Evolutionary conservation across 2,797 vertebrate species (phyloP).

Genomic region (Sebastes matsubarae): DNA sequence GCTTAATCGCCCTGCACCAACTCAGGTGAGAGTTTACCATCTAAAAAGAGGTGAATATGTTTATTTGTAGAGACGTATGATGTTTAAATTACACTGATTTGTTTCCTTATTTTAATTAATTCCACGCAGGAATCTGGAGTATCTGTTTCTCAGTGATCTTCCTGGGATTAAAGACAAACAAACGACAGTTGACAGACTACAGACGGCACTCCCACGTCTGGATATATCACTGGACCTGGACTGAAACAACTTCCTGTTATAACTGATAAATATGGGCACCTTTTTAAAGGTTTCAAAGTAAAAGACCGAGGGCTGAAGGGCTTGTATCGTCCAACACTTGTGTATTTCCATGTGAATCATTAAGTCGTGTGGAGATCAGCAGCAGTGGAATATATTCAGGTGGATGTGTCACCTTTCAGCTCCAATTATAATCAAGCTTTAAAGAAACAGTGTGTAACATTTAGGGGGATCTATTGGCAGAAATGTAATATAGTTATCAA

Average conservation of each 20-base stretch:
- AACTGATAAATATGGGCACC: background rate
- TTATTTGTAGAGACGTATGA: no score
- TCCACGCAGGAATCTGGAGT: conserved; percentile 88
- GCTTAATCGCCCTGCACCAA: conserved; percentile 87
- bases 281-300: background rate
- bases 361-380: background rate
- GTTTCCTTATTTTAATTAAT: background rate
- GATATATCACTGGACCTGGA: conserved; percentile 86
- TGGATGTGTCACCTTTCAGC: background rate
- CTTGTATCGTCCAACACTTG: background rate
- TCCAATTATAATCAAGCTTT: background rate
- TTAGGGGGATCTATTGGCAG: no score
- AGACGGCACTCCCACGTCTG: conserved; percentile 86
- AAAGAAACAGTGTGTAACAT: no score
- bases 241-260: conserved; percentile 62
- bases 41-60: background rate
- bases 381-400: background rate
- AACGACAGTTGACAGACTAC: conserved; percentile 79
- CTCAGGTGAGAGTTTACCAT: conserved; percentile 79
- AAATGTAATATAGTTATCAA: no score
- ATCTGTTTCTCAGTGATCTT: conserved; percentile 92
- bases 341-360: background rate
- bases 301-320: background rate
- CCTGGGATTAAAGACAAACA: conserved; percentile 88
- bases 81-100: background rate